These are phyloP conservation scores for Lithosia quadra DNA, from an alignment of 2,888 invertebrate genomes.

Conservation along the genomic window DNA sequence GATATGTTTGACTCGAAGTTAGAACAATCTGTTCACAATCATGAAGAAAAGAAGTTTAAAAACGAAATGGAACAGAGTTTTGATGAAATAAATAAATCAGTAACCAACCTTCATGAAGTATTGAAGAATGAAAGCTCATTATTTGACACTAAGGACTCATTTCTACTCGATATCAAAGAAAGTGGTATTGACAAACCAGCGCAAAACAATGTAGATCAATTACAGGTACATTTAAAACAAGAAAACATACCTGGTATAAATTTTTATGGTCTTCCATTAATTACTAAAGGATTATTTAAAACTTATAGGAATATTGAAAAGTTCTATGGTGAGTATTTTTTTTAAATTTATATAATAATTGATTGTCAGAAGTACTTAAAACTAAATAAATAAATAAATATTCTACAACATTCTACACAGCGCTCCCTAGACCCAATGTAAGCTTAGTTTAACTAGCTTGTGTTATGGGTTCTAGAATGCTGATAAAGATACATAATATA, in stretches of 20 bases:
- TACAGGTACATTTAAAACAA: constrained; percentile 16
- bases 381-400: too few relatives aligned
- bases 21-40: constrained; percentile 58
- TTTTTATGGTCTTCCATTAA: constrained; percentile 93
- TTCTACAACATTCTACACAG: too few relatives aligned
- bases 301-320: constrained; percentile 92
- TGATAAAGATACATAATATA: too few relatives aligned
- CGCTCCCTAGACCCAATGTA: too few relatives aligned
- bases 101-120: constrained; percentile 72
- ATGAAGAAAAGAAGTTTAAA: constrained; percentile 48
- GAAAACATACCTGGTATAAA: constrained; percentile 46
- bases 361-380: too few relatives aligned
- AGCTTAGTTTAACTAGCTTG: too few relatives aligned
- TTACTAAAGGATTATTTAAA: constrained; percentile 90
- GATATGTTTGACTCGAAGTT: constrained; percentile 74
- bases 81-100: constrained; percentile 83
- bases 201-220: constrained; percentile 39
- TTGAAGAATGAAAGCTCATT: constrained; percentile 60
- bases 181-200: constrained; percentile 57
- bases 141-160: constrained; percentile 80
- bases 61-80: constrained; percentile 74
- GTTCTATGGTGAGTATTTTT: constrained; percentile 90
- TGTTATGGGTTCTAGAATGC: too few relatives aligned
- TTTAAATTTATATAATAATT: not conserved
- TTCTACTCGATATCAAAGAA: constrained; percentile 75